Evolutionary conservation across 2,888 invertebrate genomes (phyloP).

Genomic region (Drosophila merina): DNA sequence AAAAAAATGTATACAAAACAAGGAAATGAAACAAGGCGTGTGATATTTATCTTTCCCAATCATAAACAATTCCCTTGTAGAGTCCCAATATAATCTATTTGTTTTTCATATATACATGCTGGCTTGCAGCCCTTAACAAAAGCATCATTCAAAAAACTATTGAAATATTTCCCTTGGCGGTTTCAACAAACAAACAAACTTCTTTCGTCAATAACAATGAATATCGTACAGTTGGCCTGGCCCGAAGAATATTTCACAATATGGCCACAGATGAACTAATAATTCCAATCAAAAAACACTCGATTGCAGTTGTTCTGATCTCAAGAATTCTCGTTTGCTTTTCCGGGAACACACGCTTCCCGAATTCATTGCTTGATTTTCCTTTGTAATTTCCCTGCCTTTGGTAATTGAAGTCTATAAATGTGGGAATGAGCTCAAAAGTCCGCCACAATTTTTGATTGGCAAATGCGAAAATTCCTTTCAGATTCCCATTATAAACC

Average conservation of each 20-base stretch:
- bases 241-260: constrained; percentile 72
- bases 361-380: constrained; percentile 18
- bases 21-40: not conserved
- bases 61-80: constrained; percentile 44
- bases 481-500: not conserved
- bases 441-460: constrained; percentile 1
- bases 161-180: constrained; percentile 35
- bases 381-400: constrained; percentile 11
- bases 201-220: not conserved
- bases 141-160: constrained; percentile 39
- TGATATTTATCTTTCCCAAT: constrained; percentile 36
- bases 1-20: not conserved
- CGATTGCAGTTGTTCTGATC: constrained; percentile 61
- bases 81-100: constrained; percentile 36
- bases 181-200: constrained; percentile 61
- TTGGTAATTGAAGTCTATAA: constrained; percentile 60
- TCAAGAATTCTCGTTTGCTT: constrained; percentile 1
- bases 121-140: not conserved
- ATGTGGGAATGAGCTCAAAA: constrained; percentile 16
- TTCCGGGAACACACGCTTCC: constrained; percentile 19
- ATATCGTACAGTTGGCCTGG: constrained; percentile 63
- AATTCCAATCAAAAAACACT: constrained; percentile 70
- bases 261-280: constrained; percentile 78
- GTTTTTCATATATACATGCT: constrained; percentile 73
- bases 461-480: constrained; percentile 5